phyloP scores from a whole-genome alignment of 2,888 invertebrate species.

The Cheilosia soror region DNA sequence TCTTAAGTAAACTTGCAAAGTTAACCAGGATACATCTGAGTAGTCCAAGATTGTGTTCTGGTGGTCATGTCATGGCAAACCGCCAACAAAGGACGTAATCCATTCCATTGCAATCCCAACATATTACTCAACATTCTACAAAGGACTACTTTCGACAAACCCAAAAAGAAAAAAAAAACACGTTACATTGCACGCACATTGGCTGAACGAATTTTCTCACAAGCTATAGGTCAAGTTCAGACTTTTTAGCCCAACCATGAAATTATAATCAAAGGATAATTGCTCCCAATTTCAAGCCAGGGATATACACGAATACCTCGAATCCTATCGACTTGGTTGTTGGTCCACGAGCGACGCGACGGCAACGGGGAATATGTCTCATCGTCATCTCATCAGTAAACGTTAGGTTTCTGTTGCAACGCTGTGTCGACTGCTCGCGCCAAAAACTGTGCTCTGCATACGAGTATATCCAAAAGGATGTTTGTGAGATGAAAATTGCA shows the following conservation, averaged over 20 bases:
- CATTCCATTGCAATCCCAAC: neutral
- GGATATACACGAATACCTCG: conserved; percentile 28
- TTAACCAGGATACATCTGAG: too few species aligned
- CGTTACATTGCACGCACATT: neutral
- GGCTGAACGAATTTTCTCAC: conserved; percentile 58
- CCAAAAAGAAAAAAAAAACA: neutral
- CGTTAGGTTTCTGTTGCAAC: conserved; percentile 22
- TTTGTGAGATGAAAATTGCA: conserved; percentile 74
- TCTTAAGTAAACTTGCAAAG: too few species aligned
- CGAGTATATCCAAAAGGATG: conserved; percentile 48
- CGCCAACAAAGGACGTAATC: conserved; percentile 3
- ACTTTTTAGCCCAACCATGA: conserved; percentile 60
- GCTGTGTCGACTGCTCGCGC: conserved; percentile 22
- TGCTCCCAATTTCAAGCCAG: conserved; percentile 49
- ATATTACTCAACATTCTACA: neutral
- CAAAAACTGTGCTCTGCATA: conserved; percentile 41
- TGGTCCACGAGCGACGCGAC: conserved; percentile 19
- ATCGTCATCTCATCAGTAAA: neutral
- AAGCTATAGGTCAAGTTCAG: conserved; percentile 75
- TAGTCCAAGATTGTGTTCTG: too few species aligned
- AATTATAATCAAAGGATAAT: conserved; percentile 71
- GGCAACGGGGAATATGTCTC: too few species aligned
- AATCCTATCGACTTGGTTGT: conserved; percentile 22
- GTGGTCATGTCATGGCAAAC: neutral
- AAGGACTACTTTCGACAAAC: neutral